Conservation (phyloP, 2,797 vertebrate genomes). For the Takifugu ocellatus region DNA sequence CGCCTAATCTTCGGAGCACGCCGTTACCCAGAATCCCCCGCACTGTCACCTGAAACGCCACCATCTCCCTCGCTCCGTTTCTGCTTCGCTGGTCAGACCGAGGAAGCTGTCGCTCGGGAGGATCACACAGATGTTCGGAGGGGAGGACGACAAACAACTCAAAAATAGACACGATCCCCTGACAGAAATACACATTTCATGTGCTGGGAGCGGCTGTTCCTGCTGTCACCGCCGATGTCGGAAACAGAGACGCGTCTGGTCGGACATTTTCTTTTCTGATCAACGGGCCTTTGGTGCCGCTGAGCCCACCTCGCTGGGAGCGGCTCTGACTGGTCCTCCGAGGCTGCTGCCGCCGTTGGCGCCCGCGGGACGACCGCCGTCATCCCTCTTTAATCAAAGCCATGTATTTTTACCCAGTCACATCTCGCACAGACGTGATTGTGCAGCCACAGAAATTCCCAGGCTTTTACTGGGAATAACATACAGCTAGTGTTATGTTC, state of each 20-base stretch:
- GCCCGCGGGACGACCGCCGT: not conserved
- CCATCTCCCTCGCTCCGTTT: constrained; percentile 16
- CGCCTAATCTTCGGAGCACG: constrained; percentile 35
- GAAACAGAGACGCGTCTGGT: constrained; percentile 15
- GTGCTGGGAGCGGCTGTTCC: constrained; percentile 18
- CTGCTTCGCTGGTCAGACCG: constrained; percentile 36
- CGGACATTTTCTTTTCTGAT: constrained; percentile 26
- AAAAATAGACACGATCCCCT: constrained; percentile 51
- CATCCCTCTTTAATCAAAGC: constrained; percentile 33
- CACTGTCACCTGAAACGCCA: constrained; percentile 37
- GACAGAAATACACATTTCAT: constrained; percentile 30
- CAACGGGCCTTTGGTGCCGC: constrained; percentile 37
- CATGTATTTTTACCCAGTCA: constrained; percentile 22
- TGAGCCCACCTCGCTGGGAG: constrained; percentile 29
- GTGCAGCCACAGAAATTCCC: constrained; percentile 9
- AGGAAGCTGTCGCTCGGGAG: constrained; percentile 44
- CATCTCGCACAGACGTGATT: constrained; percentile 27
- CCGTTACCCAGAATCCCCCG: constrained; percentile 58
- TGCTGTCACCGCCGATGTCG: constrained; percentile 26
- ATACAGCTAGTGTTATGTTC: too few relatives aligned
- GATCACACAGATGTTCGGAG: constrained; percentile 52
- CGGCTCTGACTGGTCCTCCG: constrained; percentile 17
- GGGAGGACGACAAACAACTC: constrained; percentile 29
- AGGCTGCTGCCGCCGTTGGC: not conserved
- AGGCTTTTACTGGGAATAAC: too few relatives aligned